Evolutionary conservation across 2,888 invertebrate genomes (phyloP).

Genomic region (Achlya flavicornis): DNA sequence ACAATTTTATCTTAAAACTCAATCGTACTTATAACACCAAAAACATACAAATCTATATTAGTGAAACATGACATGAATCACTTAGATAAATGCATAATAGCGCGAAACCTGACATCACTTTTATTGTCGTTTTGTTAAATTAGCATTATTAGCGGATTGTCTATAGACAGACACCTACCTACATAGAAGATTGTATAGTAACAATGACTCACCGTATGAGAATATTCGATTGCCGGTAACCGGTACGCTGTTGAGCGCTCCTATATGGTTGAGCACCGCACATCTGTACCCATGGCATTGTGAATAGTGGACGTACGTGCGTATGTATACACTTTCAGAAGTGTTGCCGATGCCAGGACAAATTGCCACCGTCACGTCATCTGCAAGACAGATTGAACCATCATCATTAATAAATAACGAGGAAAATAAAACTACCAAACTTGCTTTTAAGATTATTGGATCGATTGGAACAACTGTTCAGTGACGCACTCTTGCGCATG

Average conservation of each 20-base stretch:
- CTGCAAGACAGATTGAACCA: constrained; percentile 68
- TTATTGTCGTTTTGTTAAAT: background rate
- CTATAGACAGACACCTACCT: background rate
- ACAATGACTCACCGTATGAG: constrained; percentile 90
- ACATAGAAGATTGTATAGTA: background rate
- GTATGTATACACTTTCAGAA: constrained; percentile 96
- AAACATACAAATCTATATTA: no score
- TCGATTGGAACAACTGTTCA: background rate
- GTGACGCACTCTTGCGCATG: background rate
- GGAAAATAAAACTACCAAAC: background rate
- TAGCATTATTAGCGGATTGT: background rate
- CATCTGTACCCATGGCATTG: constrained; percentile 96
- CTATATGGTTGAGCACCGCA: constrained; percentile 96
- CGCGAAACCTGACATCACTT: background rate
- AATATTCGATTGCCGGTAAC: constrained; percentile 95
- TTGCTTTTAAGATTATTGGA: constrained; percentile 3
- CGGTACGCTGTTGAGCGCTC: constrained; percentile 92
- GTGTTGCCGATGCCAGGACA: constrained; percentile 97
- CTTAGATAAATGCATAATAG: no score
- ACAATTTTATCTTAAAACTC: background rate
- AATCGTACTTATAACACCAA: no score
- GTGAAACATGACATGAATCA: no score
- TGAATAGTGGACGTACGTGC: constrained; percentile 96
- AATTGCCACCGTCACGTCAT: constrained; percentile 94
- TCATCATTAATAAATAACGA: background rate